Evolutionary conservation across 2,797 vertebrate genomes (phyloP), one percentile per base, ranked within the genome.

Genomic region (Linurgus olivaceus): DNA sequence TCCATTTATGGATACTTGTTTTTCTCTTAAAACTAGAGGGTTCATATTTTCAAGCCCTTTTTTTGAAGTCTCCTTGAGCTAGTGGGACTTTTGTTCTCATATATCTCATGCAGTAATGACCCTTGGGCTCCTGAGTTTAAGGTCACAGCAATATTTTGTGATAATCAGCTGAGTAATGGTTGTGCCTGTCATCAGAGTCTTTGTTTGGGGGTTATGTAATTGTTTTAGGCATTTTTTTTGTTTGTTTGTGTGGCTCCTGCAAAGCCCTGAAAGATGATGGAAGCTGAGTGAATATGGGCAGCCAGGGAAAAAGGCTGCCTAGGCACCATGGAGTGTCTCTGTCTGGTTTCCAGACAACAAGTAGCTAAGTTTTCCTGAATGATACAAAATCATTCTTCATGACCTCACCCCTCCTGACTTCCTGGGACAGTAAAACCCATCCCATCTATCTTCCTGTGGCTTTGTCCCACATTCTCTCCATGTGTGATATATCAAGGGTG

Each of bases 401-500:
- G 11, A 61, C 44, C 25, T 82, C 44, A 18, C 76, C 59, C n/a
- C 16, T 83, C 12, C 28, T 66, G 75, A 67, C 20, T 44, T 94
- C 28, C 57, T 84, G 7, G 31, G 35, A 76, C 9, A 28, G 24
- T 51, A 73, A 77, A 86, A 50, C 31, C 19, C 11, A 50, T 40
- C 45, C 54, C 35, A 17, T 42, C 14, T 74, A 7, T 63, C 35
- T 88, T 92, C 50, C 33, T 13, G 4, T 31, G 25, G 4, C 40
- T 88, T 87, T 76, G 31, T 66, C 28, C 12, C 17, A 25, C 33
- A 16, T 55, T 31, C 12, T 31, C 11, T 52, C n/a, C 19, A 18
- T 0, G 0, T 37, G 17, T 58, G 28, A 61, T 4, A 2, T 24
- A 75, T 9, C 8, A 50, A 45, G 16, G 25, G 2, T 0, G 0